Evolutionary conservation across 2,113 vertebrate species (phyloP), one percentile per base, ranked within the genome.

Genomic region (Parus major): DNA sequence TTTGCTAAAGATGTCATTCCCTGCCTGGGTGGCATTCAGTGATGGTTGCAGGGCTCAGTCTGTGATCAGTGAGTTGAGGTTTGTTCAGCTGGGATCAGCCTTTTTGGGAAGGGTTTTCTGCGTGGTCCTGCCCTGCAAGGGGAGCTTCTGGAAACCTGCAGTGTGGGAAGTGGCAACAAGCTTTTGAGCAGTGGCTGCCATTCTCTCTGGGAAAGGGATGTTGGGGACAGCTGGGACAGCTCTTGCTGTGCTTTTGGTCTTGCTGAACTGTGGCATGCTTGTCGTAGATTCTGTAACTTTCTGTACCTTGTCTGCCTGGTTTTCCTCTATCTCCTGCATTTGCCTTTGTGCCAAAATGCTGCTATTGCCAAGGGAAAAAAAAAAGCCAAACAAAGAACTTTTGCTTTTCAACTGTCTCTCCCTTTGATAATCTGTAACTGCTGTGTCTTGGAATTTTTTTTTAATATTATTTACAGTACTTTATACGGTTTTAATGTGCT

Each of bases 401-500:
- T 42, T 86, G 81, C 78, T 80, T 82, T 92, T 86, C 49, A 73
- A 15, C 56, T 82, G 71, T 94, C 82, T 94, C 66, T 97, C 35
- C 50, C 59, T 92, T 88, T 90, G 82, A 78, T 84, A 81, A 81
- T 93, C 90, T 97, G 88, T 94, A 93, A 93, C 70, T 94, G 92
- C 93, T 90, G 76, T 92, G 90, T 76, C 53, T 88, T 91, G 66
- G 39, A 77, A 36, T 52, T 95, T 73, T 80, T 88, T 87, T 63
- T 83, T 64, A 83, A 86, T 86, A 87, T 92, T 86, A 96, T 95
- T 97, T 96, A 95, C 65, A 59, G 61, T 93, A 90, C 88, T 96
- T 90, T 72, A 76, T 92, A 86, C 80, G 73, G 44, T 97, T 95
- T 94, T 88, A 53, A 96, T 94, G 91, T 97, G 93, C 93, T 96